Evolutionary conservation across 2,797 vertebrate genomes (phyloP).

Genomic region (Acrocephalus scirpaceus): DNA sequence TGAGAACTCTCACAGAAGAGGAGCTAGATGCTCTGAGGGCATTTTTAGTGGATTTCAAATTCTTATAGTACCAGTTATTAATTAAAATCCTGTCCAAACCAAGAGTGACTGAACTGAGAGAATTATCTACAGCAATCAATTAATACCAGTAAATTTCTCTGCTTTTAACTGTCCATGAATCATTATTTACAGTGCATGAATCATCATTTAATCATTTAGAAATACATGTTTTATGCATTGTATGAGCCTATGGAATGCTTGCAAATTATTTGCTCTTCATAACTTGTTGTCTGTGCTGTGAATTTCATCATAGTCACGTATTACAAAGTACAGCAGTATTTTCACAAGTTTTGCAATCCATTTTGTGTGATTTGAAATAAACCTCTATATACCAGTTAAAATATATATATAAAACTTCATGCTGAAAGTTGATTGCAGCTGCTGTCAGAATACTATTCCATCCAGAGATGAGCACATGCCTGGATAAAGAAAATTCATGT

Average conservation of each 20-base stretch:
- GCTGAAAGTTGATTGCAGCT: not conserved
- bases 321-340: not conserved
- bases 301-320: not conserved
- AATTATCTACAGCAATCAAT: conserved; percentile 8
- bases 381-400: not conserved
- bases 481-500: not conserved
- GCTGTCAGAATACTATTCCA: not conserved
- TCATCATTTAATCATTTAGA: not conserved
- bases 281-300: not conserved
- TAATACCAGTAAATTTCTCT: not conserved
- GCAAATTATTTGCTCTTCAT: not conserved
- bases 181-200: not conserved
- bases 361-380: not conserved
- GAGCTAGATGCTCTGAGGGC: not conserved
- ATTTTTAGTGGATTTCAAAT: not conserved
- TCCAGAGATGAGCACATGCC: not conserved
- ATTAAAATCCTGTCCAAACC: not conserved
- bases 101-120: not conserved
- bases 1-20: not conserved
- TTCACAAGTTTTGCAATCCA: not conserved
- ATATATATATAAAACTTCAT: not conserved
- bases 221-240: not conserved
- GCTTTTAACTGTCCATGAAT: not conserved
- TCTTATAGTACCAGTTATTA: not conserved
- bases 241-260: not conserved